Base-by-base conservation (phyloP, 92 coral and sea anemone genomes). In the Micromussa lordhowensis region DNA sequence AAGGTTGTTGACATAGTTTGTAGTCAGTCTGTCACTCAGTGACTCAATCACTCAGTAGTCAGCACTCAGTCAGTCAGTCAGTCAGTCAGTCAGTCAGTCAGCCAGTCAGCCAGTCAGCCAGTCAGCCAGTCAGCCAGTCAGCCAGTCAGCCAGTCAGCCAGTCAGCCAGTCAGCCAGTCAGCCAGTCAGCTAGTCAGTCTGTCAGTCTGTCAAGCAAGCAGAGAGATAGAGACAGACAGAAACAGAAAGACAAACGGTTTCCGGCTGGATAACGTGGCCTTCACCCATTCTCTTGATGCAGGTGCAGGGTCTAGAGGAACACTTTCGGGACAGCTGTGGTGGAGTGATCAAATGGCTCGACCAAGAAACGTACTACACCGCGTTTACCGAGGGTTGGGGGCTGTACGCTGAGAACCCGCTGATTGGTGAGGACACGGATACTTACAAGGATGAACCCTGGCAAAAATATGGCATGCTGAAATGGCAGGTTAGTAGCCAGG, bases 361-460 rank as follows among this genome's bases (percentile, higher is more conserved):
- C 36, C 24, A 79, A 36, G 86, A 82, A 14, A 91, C 82, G 2
- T 85, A 55, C 54, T 95, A 86, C 90, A 86, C 96, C 12, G 98
- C 98, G 7, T 95, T 94, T 79, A 76, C 82, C 14, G 99, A 96
- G 84, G 99, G 98, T 75, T 96, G 98, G 99, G 99, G 85, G 2
- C 79, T 96, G 69, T 96, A 96, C 78, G 99, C 99, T 16, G 99
- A 96, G 73, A 88, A 91, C 73, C 99, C 99, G 1, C 93, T 96
- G 78, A 81, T 93, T 63, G 94, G 89, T 12, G 87, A 85, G 64
- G 98, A 95, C 57, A 96, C 99, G 16, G 98, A 95, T 58, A 82
- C 88, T 76, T 96, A 95, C 68, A 73, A 93, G 54, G 88, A 86
- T 58, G 91, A 94, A 82, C 96, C 94, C 38, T 91, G 90, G 88